These are phyloP conservation scores for Drosophila rufa DNA, from an alignment of 1,140 invertebrate species.

Conservation along the genomic window DNA sequence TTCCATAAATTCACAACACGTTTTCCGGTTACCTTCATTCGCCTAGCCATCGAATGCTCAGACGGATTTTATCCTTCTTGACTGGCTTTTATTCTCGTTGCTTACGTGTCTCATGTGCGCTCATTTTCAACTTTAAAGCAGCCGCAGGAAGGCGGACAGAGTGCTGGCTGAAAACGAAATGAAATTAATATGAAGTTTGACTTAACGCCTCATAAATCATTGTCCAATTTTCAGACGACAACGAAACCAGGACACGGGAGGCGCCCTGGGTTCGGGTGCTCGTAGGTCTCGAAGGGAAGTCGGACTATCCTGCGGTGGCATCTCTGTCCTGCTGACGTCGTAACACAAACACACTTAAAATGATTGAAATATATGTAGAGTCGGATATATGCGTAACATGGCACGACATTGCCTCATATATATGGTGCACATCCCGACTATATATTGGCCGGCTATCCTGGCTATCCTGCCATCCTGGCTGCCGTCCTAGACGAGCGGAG, in stretches of 20 bases:
- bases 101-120: conserved; percentile 45
- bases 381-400: conserved; percentile 71
- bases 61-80: conserved; percentile 55
- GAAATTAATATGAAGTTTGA: conserved; percentile 82
- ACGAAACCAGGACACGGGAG: conserved; percentile 42
- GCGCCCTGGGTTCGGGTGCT: conserved; percentile 7
- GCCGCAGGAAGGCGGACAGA: conserved; percentile 17
- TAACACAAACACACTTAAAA: conserved; percentile 81
- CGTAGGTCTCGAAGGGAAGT: conserved; percentile 2
- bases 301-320: conserved; percentile 53
- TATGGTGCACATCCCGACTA: conserved; percentile 34
- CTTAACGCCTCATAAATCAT: conserved; percentile 83
- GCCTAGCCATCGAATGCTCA: conserved; percentile 37
- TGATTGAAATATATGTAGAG: conserved; percentile 79
- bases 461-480: conserved; percentile 20
- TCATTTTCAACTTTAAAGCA: conserved; percentile 61
- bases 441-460: conserved; percentile 53
- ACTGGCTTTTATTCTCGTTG: conserved; percentile 47
- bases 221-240: conserved; percentile 73
- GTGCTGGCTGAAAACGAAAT: conserved; percentile 69
- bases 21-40: conserved; percentile 45
- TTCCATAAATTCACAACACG: conserved; percentile 66
- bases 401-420: conserved; percentile 54
- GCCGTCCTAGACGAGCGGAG: conserved; percentile 44
- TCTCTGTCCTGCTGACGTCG: conserved; percentile 57